These are phyloP conservation scores for Rhagologus leucostigma DNA, from an alignment of 2,113 vertebrate genomes.

Conservation along the genomic window DNA sequence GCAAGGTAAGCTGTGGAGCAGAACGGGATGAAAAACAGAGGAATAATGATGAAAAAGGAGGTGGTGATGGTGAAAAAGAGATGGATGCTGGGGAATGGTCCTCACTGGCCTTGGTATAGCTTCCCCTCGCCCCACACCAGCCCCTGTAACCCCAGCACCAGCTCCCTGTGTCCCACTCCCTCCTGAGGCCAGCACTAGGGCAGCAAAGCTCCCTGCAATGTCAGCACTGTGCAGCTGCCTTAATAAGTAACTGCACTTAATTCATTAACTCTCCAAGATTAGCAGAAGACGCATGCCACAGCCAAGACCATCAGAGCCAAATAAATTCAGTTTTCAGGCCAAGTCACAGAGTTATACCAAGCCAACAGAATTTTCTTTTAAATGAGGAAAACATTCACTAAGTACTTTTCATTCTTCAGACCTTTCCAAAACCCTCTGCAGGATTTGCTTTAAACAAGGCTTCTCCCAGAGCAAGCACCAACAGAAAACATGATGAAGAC, in stretches of 20 bases:
- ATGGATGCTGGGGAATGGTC: background rate
- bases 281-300: fast-evolving
- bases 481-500: background rate
- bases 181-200: background rate
- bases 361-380: background rate
- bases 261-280: constrained; percentile 42
- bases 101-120: background rate
- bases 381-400: constrained; percentile 2
- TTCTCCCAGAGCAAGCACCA: background rate
- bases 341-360: constrained; percentile 2
- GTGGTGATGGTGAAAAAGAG: background rate
- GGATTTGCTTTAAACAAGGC: background rate
- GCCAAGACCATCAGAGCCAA: constrained; percentile 32
- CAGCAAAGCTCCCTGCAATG: background rate
- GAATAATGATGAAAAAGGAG: background rate
- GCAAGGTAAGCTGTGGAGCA: background rate
- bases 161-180: background rate
- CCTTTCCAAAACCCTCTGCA: background rate
- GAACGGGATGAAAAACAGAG: background rate
- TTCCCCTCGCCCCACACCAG: too few relatives aligned
- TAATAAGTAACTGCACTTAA: constrained; percentile 12
- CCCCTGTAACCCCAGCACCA: background rate
- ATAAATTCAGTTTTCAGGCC: background rate
- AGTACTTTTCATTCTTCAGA: background rate
- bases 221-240: background rate